A percentile compares a stretch with the other conserved stretches of the same genome.
phyloP scores from a whole-genome alignment of 2,113 vertebrate genomes.

The Scomber scombrus region DNA sequence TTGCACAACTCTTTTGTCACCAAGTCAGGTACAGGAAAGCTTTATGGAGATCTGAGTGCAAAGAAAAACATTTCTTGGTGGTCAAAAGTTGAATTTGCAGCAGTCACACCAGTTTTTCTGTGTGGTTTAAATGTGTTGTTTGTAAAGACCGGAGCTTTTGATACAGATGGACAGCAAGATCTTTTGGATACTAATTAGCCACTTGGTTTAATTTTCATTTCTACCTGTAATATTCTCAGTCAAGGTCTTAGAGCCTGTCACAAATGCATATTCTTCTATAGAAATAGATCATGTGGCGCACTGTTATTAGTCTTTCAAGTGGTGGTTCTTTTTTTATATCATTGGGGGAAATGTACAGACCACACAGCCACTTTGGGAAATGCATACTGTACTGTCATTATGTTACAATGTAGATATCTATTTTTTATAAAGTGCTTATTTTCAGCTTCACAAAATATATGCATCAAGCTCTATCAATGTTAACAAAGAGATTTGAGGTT shows the following conservation, averaged over 20 bases:
- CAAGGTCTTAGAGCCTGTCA: constrained; percentile 23
- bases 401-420: constrained; percentile 87
- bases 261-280: constrained; percentile 34
- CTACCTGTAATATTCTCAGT: constrained; percentile 26
- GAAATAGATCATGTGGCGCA: constrained; percentile 46
- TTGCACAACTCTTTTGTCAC: constrained; percentile 57
- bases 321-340: constrained; percentile 42
- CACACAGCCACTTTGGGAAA: constrained; percentile 65
- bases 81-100: constrained; percentile 17
- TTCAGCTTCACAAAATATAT: constrained; percentile 73
- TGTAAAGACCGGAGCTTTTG: constrained; percentile 11
- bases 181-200: constrained; percentile 16
- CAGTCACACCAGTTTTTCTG: neutral
- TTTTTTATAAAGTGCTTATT: constrained; percentile 84
- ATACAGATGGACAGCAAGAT: constrained; percentile 10
- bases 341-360: constrained; percentile 58
- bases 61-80: constrained; percentile 27
- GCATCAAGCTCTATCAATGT: constrained; percentile 66
- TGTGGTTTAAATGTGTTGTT: neutral
- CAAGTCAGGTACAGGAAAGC: constrained; percentile 45
- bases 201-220: constrained; percentile 11
- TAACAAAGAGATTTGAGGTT: constrained; percentile 59
- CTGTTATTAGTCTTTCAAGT: constrained; percentile 51
- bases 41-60: constrained; percentile 23
- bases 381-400: constrained; percentile 78